A percentile compares a stretch with the other conserved stretches of the same genome.
Conservation (phyloP, 2,797 vertebrate species). For the Okamejei kenojei region DNA sequence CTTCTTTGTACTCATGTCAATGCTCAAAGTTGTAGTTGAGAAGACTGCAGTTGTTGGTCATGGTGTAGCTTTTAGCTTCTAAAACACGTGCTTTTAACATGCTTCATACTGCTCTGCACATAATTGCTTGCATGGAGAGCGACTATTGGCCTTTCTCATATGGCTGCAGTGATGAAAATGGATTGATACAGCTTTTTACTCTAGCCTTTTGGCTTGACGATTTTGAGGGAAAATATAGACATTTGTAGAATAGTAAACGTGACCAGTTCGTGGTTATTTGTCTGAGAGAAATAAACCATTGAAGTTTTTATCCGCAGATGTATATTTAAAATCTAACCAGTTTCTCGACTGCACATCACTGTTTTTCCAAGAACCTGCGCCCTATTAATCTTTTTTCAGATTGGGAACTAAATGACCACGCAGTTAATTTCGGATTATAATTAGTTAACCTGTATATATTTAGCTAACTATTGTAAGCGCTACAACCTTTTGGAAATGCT, state of each 20-base stretch:
- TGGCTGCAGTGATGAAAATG: not conserved
- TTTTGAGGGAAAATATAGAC: not conserved
- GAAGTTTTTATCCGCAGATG: not conserved
- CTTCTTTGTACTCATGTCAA: not conserved
- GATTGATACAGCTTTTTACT: constrained; percentile 11
- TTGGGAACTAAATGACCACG: not conserved
- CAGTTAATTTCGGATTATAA: not conserved
- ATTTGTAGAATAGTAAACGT: not conserved
- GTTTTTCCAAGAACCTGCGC: not conserved
- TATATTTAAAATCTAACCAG: not conserved
- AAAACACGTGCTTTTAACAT: not conserved
- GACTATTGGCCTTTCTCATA: not conserved
- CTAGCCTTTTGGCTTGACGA: constrained; percentile 3
- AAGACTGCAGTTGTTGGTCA: constrained; percentile 15
- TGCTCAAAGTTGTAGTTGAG: not conserved
- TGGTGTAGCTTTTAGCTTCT: not conserved
- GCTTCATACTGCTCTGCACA: not conserved
- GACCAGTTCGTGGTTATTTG: not conserved
- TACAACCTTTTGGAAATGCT: not conserved
- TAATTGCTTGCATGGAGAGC: constrained; percentile 29
- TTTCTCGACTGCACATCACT: not conserved
- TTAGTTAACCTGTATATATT: not conserved
- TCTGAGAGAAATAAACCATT: not conserved
- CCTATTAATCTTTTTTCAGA: not conserved
- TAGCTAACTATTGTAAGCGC: not conserved